These are phyloP conservation scores for Porites divaricata DNA, from an alignment of 92 coral and sea anemone species.

Conservation along the genomic window DNA sequence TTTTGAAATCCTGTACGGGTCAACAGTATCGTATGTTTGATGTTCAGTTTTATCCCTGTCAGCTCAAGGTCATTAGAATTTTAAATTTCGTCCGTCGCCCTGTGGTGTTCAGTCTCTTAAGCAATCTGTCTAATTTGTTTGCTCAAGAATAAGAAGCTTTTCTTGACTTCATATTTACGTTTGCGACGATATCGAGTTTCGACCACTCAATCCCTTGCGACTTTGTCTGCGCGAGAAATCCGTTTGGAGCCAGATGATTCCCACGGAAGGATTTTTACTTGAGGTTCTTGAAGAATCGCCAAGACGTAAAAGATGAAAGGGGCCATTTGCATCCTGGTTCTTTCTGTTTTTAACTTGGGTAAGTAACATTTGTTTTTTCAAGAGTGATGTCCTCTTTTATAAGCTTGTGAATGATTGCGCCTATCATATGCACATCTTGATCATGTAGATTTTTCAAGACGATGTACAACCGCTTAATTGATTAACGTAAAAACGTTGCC, in stretches of 20 bases:
- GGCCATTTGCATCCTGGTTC: not conserved
- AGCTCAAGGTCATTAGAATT: slow-evolving; percentile 22
- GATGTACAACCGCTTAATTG: no score
- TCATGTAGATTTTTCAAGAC: not conserved
- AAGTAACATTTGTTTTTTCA: not conserved
- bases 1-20: slow-evolving; percentile 13
- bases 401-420: not conserved
- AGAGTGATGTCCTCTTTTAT: not conserved
- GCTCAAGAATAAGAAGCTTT: slow-evolving; percentile 17
- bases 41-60: slow-evolving; percentile 26
- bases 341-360: slow-evolving; percentile 24
- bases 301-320: not conserved
- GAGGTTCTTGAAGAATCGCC: not conserved
- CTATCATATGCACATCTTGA: not conserved
- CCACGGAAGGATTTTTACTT: not conserved
- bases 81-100: slow-evolving; percentile 29
- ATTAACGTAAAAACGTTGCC: not conserved
- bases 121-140: slow-evolving; percentile 40
- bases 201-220: slow-evolving; percentile 1
- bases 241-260: not conserved
- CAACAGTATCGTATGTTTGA: slow-evolving; percentile 11
- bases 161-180: slow-evolving; percentile 15
- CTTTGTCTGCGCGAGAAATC: slow-evolving; percentile 1
- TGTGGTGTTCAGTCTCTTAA: slow-evolving; percentile 28
- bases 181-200: slow-evolving; percentile 30